Percentiles rank a stretch among this genome's conserved stretches.
These are phyloP conservation scores for Auanema sp. DNA, from an alignment of 2,888 invertebrate genomes.

Conservation along the genomic window DNA sequence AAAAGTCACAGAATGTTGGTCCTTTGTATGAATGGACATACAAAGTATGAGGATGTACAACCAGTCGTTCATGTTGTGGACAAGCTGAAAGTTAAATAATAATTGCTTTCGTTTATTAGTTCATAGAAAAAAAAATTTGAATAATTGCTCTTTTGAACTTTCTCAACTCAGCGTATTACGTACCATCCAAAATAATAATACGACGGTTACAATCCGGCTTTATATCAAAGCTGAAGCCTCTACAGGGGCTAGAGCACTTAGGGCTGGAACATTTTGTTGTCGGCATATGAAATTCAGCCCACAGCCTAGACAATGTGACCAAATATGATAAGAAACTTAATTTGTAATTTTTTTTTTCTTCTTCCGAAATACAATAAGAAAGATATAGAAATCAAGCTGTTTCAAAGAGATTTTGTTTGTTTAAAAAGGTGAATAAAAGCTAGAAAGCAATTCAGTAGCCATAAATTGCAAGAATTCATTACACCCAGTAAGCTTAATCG, in stretches of 20 bases:
- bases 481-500: no score
- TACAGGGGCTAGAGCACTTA: constrained; percentile 14
- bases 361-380: no score
- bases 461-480: no score
- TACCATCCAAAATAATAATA: constrained; percentile 19
- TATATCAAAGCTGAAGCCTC: constrained; percentile 20
- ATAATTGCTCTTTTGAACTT: no score
- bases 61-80: constrained; percentile 68
- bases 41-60: constrained; percentile 82
- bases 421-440: no score
- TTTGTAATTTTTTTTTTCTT: no score
- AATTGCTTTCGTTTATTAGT: constrained; percentile 15
- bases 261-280: constrained; percentile 5
- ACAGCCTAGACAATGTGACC: no score
- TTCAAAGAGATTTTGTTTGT: no score
- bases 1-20: constrained; percentile 99
- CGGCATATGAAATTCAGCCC: constrained; percentile 7
- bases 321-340: no score
- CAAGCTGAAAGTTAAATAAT: constrained; percentile 63
- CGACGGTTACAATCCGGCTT: constrained; percentile 23
- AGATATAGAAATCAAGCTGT: no score
- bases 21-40: constrained; percentile 97
- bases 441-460: no score
- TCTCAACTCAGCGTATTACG: constrained; percentile 39
- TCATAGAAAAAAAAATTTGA: no score